These are phyloP conservation scores for Philopotamus ludificatus DNA, from an alignment of 1,140 invertebrate species.

Conservation along the genomic window DNA sequence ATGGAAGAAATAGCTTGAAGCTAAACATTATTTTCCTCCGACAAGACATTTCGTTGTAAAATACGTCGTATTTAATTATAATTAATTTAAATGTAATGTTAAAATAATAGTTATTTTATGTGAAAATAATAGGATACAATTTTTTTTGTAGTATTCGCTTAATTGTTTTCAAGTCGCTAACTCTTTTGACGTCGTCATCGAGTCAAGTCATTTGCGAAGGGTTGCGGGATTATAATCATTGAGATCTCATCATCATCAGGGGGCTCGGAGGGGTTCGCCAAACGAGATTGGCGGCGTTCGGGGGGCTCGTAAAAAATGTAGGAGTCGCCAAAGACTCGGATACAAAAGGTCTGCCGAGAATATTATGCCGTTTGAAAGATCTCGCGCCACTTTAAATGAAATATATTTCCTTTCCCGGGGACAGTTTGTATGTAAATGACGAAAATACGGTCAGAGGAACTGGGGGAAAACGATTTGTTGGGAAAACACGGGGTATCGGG, in stretches of 20 bases:
- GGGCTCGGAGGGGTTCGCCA: neutral
- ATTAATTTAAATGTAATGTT: no score
- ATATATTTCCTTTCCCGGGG: neutral
- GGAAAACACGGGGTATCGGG: no score
- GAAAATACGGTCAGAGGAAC: neutral
- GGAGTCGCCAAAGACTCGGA: neutral
- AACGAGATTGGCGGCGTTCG: neutral
- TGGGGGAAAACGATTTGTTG: neutral
- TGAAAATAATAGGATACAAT: no score
- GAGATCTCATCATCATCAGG: neutral
- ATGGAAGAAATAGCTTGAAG: no score
- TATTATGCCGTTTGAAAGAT: neutral
- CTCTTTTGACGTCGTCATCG: no score
- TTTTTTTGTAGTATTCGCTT: no score
- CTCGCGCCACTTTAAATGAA: neutral
- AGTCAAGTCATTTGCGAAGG: neutral
- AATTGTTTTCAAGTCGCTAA: no score
- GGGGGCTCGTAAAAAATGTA: neutral
- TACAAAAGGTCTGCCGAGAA: neutral
- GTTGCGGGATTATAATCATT: neutral
- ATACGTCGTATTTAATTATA: no score
- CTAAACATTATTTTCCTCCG: no score
- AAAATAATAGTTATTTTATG: no score
- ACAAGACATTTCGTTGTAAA: no score
- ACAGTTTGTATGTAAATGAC: constrained; percentile 8